Conservation (phyloP, 2,113 vertebrate species). For the Fregata magnificens region DNA sequence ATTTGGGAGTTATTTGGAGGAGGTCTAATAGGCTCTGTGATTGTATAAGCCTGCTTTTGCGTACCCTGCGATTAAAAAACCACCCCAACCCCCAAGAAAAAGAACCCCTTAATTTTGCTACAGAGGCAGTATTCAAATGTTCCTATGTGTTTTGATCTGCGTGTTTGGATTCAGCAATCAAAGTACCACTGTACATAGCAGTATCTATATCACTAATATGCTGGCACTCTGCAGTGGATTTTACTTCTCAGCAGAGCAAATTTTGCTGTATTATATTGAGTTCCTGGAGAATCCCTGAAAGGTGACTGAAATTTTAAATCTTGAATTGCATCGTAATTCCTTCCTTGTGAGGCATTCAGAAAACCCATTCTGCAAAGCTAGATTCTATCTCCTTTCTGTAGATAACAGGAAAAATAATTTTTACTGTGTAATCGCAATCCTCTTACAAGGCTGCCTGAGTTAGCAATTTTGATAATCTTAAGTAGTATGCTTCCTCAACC, state of each 20-base stretch:
- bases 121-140: background rate
- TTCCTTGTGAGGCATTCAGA: background rate
- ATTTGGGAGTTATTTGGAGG: background rate
- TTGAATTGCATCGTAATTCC: background rate
- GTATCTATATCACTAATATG: background rate
- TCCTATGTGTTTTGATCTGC: background rate
- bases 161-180: background rate
- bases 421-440: background rate
- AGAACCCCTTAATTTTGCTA: background rate
- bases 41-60: background rate
- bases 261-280: background rate
- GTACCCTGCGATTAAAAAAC: background rate
- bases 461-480: background rate
- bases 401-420: constrained; percentile 1
- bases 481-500: background rate
- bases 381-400: background rate
- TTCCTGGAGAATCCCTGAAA: constrained; percentile 1
- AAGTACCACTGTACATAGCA: background rate
- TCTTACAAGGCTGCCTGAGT: background rate
- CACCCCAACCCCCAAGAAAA: background rate
- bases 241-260: background rate
- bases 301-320: constrained; percentile 13
- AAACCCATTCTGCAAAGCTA: background rate
- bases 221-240: background rate
- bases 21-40: background rate